Evolutionary conservation across 92 coral and sea anemone genomes (phyloP), one percentile per base, ranked within the genome.

Genomic region (Epizoanthus rinbou): DNA sequence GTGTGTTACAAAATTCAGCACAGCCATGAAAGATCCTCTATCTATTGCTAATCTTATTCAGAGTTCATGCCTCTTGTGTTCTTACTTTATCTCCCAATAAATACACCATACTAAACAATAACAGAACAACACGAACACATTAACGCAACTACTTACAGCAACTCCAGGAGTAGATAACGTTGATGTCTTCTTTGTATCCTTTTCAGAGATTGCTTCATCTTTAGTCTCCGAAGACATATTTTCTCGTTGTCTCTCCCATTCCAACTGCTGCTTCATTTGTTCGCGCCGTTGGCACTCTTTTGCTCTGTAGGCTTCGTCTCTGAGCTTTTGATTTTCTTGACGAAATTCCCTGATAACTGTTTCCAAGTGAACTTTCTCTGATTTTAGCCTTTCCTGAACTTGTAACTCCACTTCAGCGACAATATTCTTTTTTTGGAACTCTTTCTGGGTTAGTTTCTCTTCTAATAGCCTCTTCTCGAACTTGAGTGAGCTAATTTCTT

Each of bases 281-380:
- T 74, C 80, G 2, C 65, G 80, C 28, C 50, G 56, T 53, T 74
- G 59, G 7, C 45, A 23, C 11, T 56, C 80, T 24, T n/a, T 17
- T 17, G 23, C 25, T 53, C 28, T 47, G 11, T 24, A 21, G 6
- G 25, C 80, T 56, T 56, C 65, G 3, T 74, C 80, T 56, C 80
- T 74, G 18, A 74, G 64, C 47, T 74, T 74, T 18, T 24, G 64
- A 16, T 16, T 54, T 25, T 74, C 80, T 16, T 22, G 23, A 33
- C 24, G 28, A 53, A 57, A 52, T n/a, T 74, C 80, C 80, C 25
- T 74, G 45, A 54, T 54, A 74, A 74, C 28, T 2, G 3, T 56
- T n/a, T 74, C 80, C 28, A 56, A 19, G 11, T 15, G 28, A 15
- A 15, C 15, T 43, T 56, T 62, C 23, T 74, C 80, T 24, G 80